A percentile compares a stretch with the other conserved stretches of the same genome.
Evolutionary conservation across 2,797 vertebrate species (phyloP).

Genomic region (Halcyon badia): DNA sequence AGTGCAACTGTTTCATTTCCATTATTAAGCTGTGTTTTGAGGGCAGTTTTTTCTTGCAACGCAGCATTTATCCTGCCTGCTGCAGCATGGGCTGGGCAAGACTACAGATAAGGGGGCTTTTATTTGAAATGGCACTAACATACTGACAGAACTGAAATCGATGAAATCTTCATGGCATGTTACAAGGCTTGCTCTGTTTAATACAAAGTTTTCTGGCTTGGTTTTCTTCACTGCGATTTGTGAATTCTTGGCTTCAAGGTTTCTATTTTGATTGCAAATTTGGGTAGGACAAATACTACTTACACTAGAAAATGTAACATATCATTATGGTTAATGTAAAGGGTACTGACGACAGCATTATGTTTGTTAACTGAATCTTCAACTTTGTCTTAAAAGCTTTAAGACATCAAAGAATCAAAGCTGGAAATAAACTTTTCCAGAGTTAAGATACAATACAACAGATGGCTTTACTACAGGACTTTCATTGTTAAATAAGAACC

Average conservation of each 20-base stretch:
- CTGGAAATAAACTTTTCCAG: conserved; percentile 25
- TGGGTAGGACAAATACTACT: conserved; percentile 1
- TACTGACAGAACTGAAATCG: not conserved
- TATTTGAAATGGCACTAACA: conserved; percentile 3
- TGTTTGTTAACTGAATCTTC: not conserved
- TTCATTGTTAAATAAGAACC: not conserved
- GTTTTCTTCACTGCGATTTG: not conserved
- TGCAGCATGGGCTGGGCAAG: not conserved
- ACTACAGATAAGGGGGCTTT: not conserved
- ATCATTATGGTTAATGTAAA: not conserved
- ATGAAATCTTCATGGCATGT: not conserved
- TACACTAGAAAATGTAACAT: conserved; percentile 20
- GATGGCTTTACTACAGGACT: not conserved
- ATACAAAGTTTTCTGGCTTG: not conserved
- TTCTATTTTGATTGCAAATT: conserved; percentile 33
- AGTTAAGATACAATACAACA: not conserved
- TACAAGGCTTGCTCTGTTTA: not conserved
- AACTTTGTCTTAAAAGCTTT: conserved; percentile 50
- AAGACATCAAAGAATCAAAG: conserved; percentile 17
- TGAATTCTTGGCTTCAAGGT: conserved; percentile 26
- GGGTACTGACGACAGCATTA: not conserved
- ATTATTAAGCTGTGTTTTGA: not conserved
- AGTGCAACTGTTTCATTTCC: not conserved
- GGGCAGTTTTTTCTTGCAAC: not conserved
- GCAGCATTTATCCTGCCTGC: not conserved